Conservation (phyloP, 2,797 vertebrate species). For the Pseudocheirus occidentalis region DNA sequence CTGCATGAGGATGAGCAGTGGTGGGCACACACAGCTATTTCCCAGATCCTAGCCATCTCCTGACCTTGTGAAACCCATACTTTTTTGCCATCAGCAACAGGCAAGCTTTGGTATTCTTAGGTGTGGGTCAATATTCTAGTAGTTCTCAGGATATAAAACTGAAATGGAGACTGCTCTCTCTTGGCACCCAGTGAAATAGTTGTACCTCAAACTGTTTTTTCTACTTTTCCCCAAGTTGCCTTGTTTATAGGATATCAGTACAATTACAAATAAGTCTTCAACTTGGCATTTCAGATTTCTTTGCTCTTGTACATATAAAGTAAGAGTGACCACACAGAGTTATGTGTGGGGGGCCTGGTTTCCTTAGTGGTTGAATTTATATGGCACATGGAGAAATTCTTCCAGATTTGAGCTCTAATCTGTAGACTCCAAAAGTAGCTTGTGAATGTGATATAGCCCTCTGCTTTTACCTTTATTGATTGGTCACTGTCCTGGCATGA, state of each 20-base stretch:
- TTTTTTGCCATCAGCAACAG: not conserved
- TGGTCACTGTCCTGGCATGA: constrained; percentile 57
- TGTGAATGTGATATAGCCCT: constrained; percentile 48
- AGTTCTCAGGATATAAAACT: constrained; percentile 38
- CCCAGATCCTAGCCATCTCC: not conserved
- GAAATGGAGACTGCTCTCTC: not conserved
- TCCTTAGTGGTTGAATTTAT: constrained; percentile 48
- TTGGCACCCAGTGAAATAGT: not conserved
- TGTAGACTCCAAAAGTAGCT: constrained; percentile 60
- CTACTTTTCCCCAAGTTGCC: not conserved
- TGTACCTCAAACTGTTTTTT: constrained; percentile 4
- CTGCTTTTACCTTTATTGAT: constrained; percentile 61
- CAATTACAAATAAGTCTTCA: constrained; percentile 32
- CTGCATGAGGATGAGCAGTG: not conserved
- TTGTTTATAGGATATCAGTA: constrained; percentile 19
- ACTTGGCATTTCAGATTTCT: constrained; percentile 1
- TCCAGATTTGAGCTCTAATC: constrained; percentile 28
- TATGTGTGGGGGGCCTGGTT: constrained; percentile 17
- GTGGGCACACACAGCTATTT: not conserved
- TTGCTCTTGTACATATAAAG: constrained; percentile 33
- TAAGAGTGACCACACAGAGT: not conserved
- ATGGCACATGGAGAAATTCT: constrained; percentile 44
- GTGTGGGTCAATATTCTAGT: not conserved
- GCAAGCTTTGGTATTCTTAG: not conserved
- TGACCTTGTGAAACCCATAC: not conserved